Base-by-base conservation (phyloP, 1,140 invertebrate species). In the Lepidurus arcticus region DNA sequence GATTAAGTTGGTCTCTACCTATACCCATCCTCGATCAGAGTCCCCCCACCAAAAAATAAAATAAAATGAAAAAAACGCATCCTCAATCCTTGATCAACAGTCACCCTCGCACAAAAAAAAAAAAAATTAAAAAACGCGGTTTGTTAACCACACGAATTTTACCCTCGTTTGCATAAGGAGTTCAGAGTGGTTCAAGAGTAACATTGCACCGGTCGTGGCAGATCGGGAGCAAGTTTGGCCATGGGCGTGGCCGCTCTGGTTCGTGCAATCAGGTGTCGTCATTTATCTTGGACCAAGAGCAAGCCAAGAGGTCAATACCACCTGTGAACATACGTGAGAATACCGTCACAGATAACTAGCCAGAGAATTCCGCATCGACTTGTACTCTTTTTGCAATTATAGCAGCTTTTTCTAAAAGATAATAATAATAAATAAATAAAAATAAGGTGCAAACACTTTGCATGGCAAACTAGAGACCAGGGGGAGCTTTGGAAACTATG, bases 291-390 rank as follows among this genome's bases (percentile, higher is more conserved):
- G 53, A 65, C 53, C 53, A 65, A 65, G 34, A 34, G 34, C 34
- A 34, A 34, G 2, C 34, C 34, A 34, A 34, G 13, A 65, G 53
- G 53, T 65, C 53, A 65, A 65, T 65, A 65, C 53, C 53, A 65
- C 53, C 53, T 65, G 53, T 16, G 53, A 65, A 65, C 53, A 65
- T 65, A 65, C 53, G 53, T 65, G 53, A 65, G 53, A 65, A 65
- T 65, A 65, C 53, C 53, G 53, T 65, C 53, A 65, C 21, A 1
- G 53, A 65, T 65, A 65, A 65, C 16, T 65, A 65, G 53, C 13
- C 21, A 4, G 53, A 65, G 8, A 21, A 65, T 65, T 65, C 34
- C 34, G 34, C 3, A 3, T 34, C 26, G 2, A 4, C 34, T 34
- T 34, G 26, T 34, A 34, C 26, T 34, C 26, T 1, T 34, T 34